Percentiles rank a stretch among this genome's conserved stretches.
Conservation (phyloP, 2,113 vertebrate genomes). For the Cyanoderma ruficeps region DNA sequence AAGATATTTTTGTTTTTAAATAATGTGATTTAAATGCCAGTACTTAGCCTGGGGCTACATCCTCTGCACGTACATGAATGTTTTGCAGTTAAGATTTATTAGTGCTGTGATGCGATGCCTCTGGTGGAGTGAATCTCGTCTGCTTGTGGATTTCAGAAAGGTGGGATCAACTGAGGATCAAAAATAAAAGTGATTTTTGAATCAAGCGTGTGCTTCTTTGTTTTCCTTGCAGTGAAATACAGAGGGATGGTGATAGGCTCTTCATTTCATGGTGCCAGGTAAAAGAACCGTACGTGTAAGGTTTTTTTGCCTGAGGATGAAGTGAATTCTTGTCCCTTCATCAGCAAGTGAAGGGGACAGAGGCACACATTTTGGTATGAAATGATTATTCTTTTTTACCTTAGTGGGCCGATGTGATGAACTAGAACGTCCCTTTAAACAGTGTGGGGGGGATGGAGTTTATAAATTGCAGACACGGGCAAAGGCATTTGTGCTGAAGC, state of each 20-base stretch:
- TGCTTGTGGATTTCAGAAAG: background rate
- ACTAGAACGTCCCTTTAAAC: background rate
- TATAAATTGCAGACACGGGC: background rate
- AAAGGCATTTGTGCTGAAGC: background rate
- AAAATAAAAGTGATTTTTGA: background rate
- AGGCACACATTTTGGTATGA: background rate
- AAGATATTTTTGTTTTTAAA: background rate
- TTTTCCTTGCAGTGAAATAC: background rate
- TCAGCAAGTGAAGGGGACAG: background rate
- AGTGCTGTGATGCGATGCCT: background rate
- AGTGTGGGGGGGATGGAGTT: background rate
- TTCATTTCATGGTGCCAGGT: background rate
- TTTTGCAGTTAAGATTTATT: background rate
- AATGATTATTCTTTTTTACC: background rate
- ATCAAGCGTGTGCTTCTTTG: background rate
- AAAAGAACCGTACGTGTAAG: background rate
- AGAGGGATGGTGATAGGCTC: background rate
- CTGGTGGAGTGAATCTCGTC: background rate
- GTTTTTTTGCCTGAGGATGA: background rate
- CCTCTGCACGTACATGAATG: background rate
- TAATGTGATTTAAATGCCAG: background rate
- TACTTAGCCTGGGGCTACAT: background rate
- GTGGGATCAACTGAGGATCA: background rate
- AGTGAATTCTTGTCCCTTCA: background rate
- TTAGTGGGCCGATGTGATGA: background rate